Base-by-base conservation (phyloP, 2,113 vertebrate genomes). In the Sitta europaea region DNA sequence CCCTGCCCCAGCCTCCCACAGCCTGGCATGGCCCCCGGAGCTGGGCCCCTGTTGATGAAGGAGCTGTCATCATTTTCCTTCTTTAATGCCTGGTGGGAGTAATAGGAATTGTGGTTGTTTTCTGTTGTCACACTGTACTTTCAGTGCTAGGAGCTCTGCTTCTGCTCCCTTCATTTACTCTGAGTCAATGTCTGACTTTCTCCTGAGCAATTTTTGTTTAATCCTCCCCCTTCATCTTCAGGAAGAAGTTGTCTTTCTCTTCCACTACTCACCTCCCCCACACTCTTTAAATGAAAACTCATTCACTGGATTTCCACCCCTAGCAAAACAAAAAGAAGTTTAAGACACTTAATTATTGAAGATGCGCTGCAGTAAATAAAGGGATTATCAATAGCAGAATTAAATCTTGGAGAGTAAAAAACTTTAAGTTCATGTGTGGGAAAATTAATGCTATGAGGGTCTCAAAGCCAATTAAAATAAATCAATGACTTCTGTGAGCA, bases 231-330 rank as follows among this genome's bases (percentile, higher is more conserved):
- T 40, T 85, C 57, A 62, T 85, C 74, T 86, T 85, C 66, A 79
- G 66, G 42, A 86, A 70, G 6, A 90, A 76, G 48, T 88, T 88
- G 80, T 91, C 75, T 94, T 95, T 90, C 91, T 94, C 67, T 50
- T 90, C 43, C 45, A 25, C 54, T 70, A 53, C 71, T 88, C 55
- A 17, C 51, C 63, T 94, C 79, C 76, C 43, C 83, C 91, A 25
- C 86, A 81, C 11, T 18, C 33, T 87, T 82, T 75, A 72, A 87
- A 63, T 78, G n/a, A 88, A 84, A 75, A 59, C 61, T 94, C 84
- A 68, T 78, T 89, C 80, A 74, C 42, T 73, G 47, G 16, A 43
- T 95, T 93, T 88, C 67, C 62, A 55, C n/a, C n/a, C 38, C 31
- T 72, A 86, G 65, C 53, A 68, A 66, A 94, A 92, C 51, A 90